Evolutionary conservation across 2,797 vertebrate genomes (phyloP).

Genomic region (Silurus lanzhouensis): DNA sequence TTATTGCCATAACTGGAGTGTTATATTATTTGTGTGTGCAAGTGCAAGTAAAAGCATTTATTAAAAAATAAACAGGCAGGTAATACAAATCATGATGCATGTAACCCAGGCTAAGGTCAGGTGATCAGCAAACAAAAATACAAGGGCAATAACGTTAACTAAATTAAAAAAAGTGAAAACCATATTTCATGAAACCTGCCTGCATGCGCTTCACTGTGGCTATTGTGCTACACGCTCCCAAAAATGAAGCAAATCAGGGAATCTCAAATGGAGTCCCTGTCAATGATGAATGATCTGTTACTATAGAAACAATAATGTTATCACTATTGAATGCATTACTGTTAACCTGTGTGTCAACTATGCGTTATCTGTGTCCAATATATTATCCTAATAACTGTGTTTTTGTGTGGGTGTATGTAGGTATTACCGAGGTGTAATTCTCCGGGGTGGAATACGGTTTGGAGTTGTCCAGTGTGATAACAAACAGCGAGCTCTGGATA

Average conservation of each 20-base stretch:
- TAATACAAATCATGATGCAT: no score
- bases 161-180: no score
- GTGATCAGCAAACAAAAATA: no score
- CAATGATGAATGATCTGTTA: background rate
- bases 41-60: no score
- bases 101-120: no score
- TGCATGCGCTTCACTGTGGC: no score
- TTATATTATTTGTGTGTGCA: no score
- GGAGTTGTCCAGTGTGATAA: slow-evolving; percentile 80
- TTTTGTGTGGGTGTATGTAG: background rate
- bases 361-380: background rate
- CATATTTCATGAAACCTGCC: no score
- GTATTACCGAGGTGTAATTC: slow-evolving; percentile 83
- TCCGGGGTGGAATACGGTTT: slow-evolving; percentile 82
- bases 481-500: slow-evolving; percentile 88
- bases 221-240: no score
- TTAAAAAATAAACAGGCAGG: no score
- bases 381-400: background rate
- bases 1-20: background rate
- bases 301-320: background rate
- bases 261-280: background rate
- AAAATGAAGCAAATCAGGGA: no score
- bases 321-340: background rate
- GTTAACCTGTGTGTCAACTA: background rate
- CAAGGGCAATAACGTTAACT: no score